phyloP scores from a whole-genome alignment of 2,888 invertebrate species.

The Harpagoxenus sublaevis region DNA sequence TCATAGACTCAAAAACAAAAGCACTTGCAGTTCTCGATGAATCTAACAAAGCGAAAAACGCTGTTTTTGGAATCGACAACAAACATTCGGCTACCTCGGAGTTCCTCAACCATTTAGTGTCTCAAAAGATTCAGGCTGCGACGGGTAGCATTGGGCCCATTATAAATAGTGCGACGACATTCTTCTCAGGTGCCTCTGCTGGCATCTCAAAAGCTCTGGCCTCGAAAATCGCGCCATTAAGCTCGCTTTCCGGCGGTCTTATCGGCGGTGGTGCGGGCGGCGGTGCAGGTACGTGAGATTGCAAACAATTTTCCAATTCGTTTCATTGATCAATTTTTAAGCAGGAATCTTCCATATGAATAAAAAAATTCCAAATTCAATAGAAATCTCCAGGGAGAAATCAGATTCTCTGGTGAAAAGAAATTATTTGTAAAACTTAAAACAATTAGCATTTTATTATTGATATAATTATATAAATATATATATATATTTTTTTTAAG shows the following conservation, averaged over 20 bases:
- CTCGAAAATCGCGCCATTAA: constrained; percentile 83
- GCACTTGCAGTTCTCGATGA: constrained; percentile 91
- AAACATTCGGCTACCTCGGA: constrained; percentile 87
- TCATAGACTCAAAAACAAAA: constrained; percentile 93
- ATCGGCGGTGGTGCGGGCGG: constrained; percentile 71
- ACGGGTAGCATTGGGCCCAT: constrained; percentile 87
- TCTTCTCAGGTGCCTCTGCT: constrained; percentile 79
- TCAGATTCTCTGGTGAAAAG: background rate
- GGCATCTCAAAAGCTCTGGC: constrained; percentile 80
- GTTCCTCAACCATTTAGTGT: constrained; percentile 89
- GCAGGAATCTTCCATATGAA: background rate
- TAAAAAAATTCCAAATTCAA: background rate
- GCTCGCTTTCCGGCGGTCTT: constrained; percentile 88
- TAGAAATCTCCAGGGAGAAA: background rate
- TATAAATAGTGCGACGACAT: constrained; percentile 90
- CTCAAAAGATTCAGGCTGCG: constrained; percentile 91
- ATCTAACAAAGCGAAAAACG: constrained; percentile 92
- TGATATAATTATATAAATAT: background rate
- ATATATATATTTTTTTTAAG: background rate
- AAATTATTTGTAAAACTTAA: background rate
- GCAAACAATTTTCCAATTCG: background rate
- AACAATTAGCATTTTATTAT: background rate
- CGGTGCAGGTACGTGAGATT: constrained; percentile 45
- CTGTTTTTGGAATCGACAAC: constrained; percentile 92
- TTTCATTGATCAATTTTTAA: background rate